Evolutionary conservation across 2,113 vertebrate species (phyloP), one percentile per base, ranked within the genome.

Genomic region (Misgurnus anguillicaudatus): DNA sequence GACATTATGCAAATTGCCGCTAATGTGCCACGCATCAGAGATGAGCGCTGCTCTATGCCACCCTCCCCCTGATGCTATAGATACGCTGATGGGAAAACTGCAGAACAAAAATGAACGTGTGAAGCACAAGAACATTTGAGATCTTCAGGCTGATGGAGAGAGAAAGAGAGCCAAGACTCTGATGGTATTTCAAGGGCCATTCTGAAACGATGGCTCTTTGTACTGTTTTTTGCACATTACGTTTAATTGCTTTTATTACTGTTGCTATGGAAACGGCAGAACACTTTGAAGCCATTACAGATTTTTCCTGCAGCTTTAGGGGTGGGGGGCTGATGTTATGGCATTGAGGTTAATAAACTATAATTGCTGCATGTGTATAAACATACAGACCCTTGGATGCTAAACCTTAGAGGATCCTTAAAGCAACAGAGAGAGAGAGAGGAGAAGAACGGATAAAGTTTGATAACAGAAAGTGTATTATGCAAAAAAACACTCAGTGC

Each of bases 181-280:
- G 86, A 87, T 84, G 78, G 85, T 87, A 88, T 90, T 90, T 80
- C 51, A 60, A 92, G 86, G 82, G 78, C 81, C 85, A 82, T 88
- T 89, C 77, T 81, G 77, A 83, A 88, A 86, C 78, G 83, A 90
- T 83, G 79, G 84, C 66, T 90, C 87, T 90, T 91, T 88, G 88
- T 81, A 86, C 82, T 58, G 64, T 68, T 62, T 68, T 64, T 63
- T 48, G 39, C 24, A 42, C 58, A 38, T 84, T 81, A 82, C 72
- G 78, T 87, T 82, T 91, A 90, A 92, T 93, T 91, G 88, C 87
- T 87, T 89, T 91, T 86, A 90, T 85, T 91, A 86, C 77, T 66
- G 91, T 91, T 93, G 85, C 92, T 89, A 93, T 92, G 90, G 92
- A 87, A 91, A 93, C 90, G 78, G 82, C 82, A 78, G 82, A 84